phyloP scores from a whole-genome alignment of 2,113 vertebrate genomes.

The sheep (Ovis aries) region ARS-UI_Ramb_v3.0 NC_056059.1:74193501-74194000 shows the following conservation, averaged over 20 bases:
- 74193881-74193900: background rate
- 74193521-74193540: background rate
- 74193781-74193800: background rate
- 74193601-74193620: background rate
- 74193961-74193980: background rate
- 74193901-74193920: background rate
- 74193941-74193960: background rate
- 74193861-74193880: background rate
- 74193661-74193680: background rate
- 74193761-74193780: background rate
- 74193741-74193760: background rate
- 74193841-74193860: background rate
- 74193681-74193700: background rate
- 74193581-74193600: background rate
- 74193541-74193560: background rate
- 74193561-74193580: background rate
- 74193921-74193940: background rate
- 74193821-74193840: background rate
- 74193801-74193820: background rate
- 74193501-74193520: background rate
- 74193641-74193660: background rate
- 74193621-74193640: background rate
- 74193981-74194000: background rate
- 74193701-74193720: background rate
- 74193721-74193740: accelerated